A percentile compares a stretch with the other conserved stretches of the same genome.
Evolutionary conservation across 2,888 invertebrate species (phyloP).

Genomic region (Lordiphosa andalusiaca): DNA sequence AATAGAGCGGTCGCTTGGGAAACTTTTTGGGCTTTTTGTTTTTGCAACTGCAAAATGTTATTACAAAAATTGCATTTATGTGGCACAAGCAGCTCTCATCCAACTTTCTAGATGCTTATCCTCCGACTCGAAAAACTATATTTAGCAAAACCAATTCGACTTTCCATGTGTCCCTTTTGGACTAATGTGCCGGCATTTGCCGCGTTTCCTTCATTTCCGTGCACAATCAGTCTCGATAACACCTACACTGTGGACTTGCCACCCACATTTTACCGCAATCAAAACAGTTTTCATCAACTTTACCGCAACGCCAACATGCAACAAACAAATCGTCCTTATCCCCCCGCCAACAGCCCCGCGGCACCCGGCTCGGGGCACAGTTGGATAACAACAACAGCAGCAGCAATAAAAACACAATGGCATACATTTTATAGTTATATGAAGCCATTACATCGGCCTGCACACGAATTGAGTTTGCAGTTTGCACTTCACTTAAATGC

Average conservation of each 20-base stretch:
- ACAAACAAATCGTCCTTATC: conserved; percentile 12
- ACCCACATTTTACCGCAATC: conserved; percentile 31
- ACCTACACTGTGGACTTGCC: conserved; percentile 5
- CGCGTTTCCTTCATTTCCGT: conserved; percentile 25
- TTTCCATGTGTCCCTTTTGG: conserved; percentile 2
- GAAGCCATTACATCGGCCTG: conserved; percentile 43
- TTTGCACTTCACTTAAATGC: conserved; percentile 66
- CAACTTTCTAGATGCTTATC: no score
- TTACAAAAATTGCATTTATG: no score
- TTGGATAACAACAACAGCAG: no score
- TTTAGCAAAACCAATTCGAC: background rate
- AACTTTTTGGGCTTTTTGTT: background rate
- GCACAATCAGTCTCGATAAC: conserved; percentile 24
- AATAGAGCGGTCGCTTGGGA: no score
- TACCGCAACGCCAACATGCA: conserved; percentile 47
- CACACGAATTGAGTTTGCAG: conserved; percentile 35
- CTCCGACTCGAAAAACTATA: no score
- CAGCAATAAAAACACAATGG: conserved; percentile 39
- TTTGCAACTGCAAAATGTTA: background rate
- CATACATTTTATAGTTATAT: conserved; percentile 62
- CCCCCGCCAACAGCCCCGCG: conserved; percentile 20
- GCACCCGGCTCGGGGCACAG: no score
- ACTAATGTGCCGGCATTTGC: conserved; percentile 9
- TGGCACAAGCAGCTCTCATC: no score
- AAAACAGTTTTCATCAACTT: conserved; percentile 51